These are phyloP conservation scores for Chloroceryle inda DNA, from an alignment of 2,797 vertebrate genomes.

Conservation along the genomic window DNA sequence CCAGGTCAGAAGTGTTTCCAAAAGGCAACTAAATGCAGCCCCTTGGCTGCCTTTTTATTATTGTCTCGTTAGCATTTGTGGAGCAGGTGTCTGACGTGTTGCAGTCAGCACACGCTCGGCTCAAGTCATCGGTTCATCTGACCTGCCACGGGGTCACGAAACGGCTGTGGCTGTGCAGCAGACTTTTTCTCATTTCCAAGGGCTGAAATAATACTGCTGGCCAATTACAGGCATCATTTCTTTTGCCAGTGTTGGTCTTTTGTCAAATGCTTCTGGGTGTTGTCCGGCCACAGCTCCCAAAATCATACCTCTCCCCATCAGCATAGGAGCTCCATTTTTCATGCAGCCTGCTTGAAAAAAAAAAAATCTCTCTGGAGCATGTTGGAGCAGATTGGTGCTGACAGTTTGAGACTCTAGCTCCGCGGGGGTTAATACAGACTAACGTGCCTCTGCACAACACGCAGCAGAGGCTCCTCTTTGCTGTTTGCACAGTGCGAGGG, in stretches of 20 bases:
- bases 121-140: background rate
- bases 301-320: background rate
- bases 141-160: background rate
- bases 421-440: background rate
- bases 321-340: background rate
- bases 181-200: background rate
- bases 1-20: background rate
- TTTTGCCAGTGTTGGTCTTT: background rate
- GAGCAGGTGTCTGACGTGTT: background rate
- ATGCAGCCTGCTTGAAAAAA: background rate
- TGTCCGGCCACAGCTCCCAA: background rate
- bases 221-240: background rate
- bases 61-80: background rate
- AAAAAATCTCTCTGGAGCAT: background rate
- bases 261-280: background rate
- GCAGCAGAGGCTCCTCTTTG: rapidly evolving
- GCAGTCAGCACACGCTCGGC: too few relatives aligned
- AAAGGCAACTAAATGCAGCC: background rate
- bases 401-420: background rate
- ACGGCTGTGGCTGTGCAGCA: too few relatives aligned
- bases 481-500: background rate
- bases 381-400: too few relatives aligned
- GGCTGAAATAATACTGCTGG: background rate
- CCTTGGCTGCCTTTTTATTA: background rate
- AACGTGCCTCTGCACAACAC: background rate